Evolutionary conservation across 2,113 vertebrate genomes (phyloP).

Genomic region (Lophotis ruficrista): DNA sequence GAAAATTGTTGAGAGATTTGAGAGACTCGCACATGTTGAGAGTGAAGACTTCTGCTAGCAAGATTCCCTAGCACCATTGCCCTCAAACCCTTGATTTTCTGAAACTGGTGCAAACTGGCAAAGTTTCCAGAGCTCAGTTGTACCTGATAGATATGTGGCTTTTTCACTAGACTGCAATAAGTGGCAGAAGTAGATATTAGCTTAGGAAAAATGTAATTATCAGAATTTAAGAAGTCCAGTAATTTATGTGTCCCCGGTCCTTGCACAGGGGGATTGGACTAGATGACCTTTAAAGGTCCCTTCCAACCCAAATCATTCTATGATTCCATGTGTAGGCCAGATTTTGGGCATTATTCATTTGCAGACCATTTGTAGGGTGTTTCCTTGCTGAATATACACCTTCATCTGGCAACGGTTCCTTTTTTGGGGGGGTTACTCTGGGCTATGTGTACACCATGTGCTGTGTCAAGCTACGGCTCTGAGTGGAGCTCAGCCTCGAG

Average conservation of each 20-base stretch:
- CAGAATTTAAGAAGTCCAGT: background rate
- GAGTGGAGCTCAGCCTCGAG: background rate
- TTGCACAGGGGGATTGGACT: too few species aligned
- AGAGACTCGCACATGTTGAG: rapidly evolving
- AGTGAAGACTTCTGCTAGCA: background rate
- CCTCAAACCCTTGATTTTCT: background rate
- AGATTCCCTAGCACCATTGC: background rate
- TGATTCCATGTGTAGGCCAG: background rate
- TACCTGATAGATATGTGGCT: background rate
- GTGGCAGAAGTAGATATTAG: background rate
- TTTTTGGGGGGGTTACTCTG: background rate
- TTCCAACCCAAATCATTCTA: too few species aligned
- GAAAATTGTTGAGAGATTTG: background rate
- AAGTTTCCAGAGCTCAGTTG: background rate
- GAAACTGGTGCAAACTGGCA: background rate
- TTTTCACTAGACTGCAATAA: background rate
- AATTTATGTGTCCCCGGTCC: background rate
- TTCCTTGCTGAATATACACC: background rate
- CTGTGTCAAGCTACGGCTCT: background rate
- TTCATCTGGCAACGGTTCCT: background rate
- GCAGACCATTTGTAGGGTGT: background rate
- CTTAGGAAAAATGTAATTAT: background rate
- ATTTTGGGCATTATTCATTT: background rate
- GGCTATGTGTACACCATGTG: background rate
- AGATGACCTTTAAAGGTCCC: too few species aligned